Conservation (phyloP, 2,113 vertebrate species). For the Macquaria australasica region DNA sequence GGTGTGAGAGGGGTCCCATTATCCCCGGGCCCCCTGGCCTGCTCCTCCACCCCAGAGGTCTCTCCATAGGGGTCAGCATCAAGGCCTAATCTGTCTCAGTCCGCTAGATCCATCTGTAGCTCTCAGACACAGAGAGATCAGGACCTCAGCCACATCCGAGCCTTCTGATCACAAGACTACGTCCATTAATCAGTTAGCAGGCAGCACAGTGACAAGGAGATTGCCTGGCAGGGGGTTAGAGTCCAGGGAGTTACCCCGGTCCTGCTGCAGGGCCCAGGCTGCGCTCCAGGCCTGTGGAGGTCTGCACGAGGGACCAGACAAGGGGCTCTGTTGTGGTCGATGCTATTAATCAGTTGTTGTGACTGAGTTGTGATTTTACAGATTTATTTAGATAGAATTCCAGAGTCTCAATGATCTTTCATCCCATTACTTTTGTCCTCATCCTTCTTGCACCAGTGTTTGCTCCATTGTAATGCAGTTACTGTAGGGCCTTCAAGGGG, state of each 20-base stretch:
- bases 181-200: slow-evolving; percentile 91
- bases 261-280: slow-evolving; percentile 62
- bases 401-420: slow-evolving; percentile 24
- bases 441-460: slow-evolving; percentile 34
- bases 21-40: slow-evolving; percentile 84
- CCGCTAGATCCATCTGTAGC: slow-evolving; percentile 78
- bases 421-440: slow-evolving; percentile 7
- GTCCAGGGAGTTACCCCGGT: slow-evolving; percentile 49
- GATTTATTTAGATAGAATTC: slow-evolving; percentile 13
- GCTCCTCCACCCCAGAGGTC: slow-evolving; percentile 88
- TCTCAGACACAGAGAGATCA: slow-evolving; percentile 76
- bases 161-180: slow-evolving; percentile 83
- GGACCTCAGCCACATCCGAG: slow-evolving; percentile 63
- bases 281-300: slow-evolving; percentile 61
- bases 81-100: slow-evolving; percentile 89
- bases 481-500: slow-evolving; percentile 68
- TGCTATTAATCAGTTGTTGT: slow-evolving; percentile 49
- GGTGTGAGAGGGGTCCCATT: slow-evolving; percentile 90
- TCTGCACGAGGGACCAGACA: slow-evolving; percentile 22
- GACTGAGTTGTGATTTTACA: slow-evolving; percentile 27
- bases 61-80: slow-evolving; percentile 87
- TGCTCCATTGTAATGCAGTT: slow-evolving; percentile 54
- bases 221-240: slow-evolving; percentile 73
- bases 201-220: slow-evolving; percentile 85
- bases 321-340: slow-evolving; percentile 22